Evolutionary conservation across 2,888 invertebrate species (phyloP).

Genomic region (Leucophora obtusa): DNA sequence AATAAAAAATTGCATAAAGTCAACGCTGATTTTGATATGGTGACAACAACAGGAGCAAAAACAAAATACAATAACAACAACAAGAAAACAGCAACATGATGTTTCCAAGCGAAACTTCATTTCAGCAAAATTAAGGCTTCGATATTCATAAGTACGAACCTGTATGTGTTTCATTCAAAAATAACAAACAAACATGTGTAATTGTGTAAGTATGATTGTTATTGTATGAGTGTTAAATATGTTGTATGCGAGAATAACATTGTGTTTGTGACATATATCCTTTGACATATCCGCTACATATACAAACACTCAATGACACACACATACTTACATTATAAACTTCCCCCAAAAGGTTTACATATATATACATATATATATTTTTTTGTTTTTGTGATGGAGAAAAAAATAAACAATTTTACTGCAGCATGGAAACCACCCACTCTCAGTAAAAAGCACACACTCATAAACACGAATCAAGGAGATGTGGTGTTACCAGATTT

Average conservation of each 20-base stretch:
- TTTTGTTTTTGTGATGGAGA: slow-evolving; percentile 50
- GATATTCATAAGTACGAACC: slow-evolving; percentile 56
- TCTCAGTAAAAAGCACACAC: slow-evolving; percentile 26
- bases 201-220: not conserved
- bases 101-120: slow-evolving; percentile 72
- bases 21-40: slow-evolving; percentile 34
- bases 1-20: slow-evolving; percentile 42
- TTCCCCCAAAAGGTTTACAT: slow-evolving; percentile 65
- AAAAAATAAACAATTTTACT: slow-evolving; percentile 33
- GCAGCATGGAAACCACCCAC: slow-evolving; percentile 57
- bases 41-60: slow-evolving; percentile 32
- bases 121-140: slow-evolving; percentile 63
- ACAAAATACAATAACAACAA: slow-evolving; percentile 18
- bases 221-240: slow-evolving; percentile 39
- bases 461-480: slow-evolving; percentile 20
- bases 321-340: slow-evolving; percentile 52
- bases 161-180: slow-evolving; percentile 46
- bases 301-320: slow-evolving; percentile 9
- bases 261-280: slow-evolving; percentile 64
- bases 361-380: too few species aligned
- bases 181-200: not conserved
- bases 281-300: slow-evolving; percentile 64
- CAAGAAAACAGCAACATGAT: slow-evolving; percentile 58
- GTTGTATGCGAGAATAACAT: slow-evolving; percentile 53
- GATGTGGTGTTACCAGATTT: slow-evolving; percentile 32